These are phyloP conservation scores for Nothocercus julius DNA, from an alignment of 2,113 vertebrate genomes.

Conservation along the genomic window DNA sequence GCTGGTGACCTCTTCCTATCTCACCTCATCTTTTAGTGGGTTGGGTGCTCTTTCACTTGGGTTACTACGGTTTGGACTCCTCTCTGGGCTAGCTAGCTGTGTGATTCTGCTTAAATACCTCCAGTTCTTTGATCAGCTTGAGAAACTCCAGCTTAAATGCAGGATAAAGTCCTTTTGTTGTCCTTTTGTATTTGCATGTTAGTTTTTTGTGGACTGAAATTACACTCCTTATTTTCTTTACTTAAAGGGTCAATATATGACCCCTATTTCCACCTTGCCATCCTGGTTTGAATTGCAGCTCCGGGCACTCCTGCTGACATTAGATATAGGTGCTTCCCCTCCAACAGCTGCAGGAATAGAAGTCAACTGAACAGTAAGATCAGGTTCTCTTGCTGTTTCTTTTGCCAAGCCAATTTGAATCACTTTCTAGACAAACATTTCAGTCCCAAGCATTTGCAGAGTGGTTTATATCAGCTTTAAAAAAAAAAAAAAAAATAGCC, in stretches of 20 bases:
- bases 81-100: neutral
- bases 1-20: neutral
- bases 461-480: accelerated
- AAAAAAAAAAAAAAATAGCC: too few relatives aligned
- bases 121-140: neutral
- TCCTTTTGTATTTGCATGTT: neutral
- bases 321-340: neutral
- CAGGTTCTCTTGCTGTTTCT: conserved; percentile 32
- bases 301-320: neutral
- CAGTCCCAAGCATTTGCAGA: neutral
- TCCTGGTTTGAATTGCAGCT: conserved; percentile 12
- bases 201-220: conserved; percentile 10
- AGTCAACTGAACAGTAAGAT: neutral
- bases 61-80: neutral
- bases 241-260: neutral
- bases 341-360: neutral
- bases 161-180: neutral
- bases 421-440: neutral
- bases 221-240: neutral
- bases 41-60: neutral
- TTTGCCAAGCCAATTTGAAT: conserved; percentile 12
- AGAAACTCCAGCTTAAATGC: neutral
- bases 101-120: neutral
- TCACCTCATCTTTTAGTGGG: neutral
- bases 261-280: neutral